These are phyloP conservation scores for Drosophila fungiperda DNA, from an alignment of 2,888 invertebrate genomes.

Conservation along the genomic window DNA sequence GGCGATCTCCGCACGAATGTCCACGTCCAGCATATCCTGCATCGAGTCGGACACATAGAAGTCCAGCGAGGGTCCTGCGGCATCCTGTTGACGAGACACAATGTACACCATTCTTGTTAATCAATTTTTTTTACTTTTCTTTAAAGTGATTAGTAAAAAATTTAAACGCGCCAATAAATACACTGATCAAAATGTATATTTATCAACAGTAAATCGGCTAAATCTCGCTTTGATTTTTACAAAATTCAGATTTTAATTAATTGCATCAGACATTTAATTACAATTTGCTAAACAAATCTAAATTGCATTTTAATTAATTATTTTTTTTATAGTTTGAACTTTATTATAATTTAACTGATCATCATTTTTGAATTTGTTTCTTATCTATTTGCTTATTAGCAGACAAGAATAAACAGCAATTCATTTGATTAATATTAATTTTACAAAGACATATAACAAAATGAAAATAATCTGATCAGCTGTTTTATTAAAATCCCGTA, in stretches of 20 bases:
- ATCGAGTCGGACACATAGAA: conserved; percentile 90
- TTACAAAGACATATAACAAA: background rate
- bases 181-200: fast-evolving
- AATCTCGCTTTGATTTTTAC: background rate
- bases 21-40: conserved; percentile 96
- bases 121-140: background rate
- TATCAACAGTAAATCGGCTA: background rate
- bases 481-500: background rate
- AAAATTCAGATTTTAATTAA: background rate
- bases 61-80: conserved; percentile 87
- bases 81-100: conserved; percentile 85
- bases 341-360: background rate
- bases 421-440: background rate
- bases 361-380: background rate
- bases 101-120: conserved; percentile 2
- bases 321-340: background rate
- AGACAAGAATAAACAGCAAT: background rate
- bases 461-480: background rate
- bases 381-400: background rate
- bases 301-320: background rate
- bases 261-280: background rate
- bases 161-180: background rate
- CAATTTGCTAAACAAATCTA: background rate
- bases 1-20: conserved; percentile 94
- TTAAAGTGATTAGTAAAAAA: background rate